Evolutionary conservation across 2,888 invertebrate species (phyloP).

Genomic region (Sesia apiformis): DNA sequence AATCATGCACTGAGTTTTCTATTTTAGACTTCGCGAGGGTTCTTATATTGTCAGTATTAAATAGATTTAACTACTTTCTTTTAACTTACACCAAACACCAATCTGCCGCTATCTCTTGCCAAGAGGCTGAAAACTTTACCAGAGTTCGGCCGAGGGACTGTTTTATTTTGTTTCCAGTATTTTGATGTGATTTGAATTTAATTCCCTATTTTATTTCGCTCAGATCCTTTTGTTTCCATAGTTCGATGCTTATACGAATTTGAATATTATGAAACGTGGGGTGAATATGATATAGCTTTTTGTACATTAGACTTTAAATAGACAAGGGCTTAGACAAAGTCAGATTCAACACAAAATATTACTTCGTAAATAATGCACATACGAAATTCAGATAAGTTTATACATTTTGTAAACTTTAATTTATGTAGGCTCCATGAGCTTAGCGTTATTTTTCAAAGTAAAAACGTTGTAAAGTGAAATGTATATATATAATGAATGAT

Average conservation of each 20-base stretch:
- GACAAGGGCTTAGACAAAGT: neutral
- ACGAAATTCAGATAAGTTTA: too few species aligned
- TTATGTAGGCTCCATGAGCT: too few species aligned
- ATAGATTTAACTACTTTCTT: neutral
- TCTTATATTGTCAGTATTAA: neutral
- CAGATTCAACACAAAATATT: too few species aligned
- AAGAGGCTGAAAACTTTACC: slow-evolving; percentile 47
- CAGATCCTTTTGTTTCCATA: neutral
- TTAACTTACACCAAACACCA: slow-evolving; percentile 15
- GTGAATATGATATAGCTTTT: neutral
- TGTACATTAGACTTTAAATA: neutral
- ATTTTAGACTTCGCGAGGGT: neutral
- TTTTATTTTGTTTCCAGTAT: slow-evolving; percentile 38
- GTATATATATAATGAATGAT: too few species aligned
- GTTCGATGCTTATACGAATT: neutral
- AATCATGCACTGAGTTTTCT: too few species aligned
- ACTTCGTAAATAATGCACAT: too few species aligned
- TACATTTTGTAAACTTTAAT: too few species aligned
- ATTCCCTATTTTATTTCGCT: slow-evolving; percentile 13
- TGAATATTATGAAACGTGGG: neutral
- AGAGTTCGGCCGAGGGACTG: slow-evolving; percentile 20
- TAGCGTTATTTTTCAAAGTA: too few species aligned
- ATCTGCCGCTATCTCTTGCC: slow-evolving; percentile 33
- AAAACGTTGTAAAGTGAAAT: too few species aligned
- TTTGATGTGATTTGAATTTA: slow-evolving; percentile 46